A percentile compares a stretch with the other conserved stretches of the same genome.
phyloP scores from a whole-genome alignment of 1,140 invertebrate species.

The Procambarus virginalis region DNA sequence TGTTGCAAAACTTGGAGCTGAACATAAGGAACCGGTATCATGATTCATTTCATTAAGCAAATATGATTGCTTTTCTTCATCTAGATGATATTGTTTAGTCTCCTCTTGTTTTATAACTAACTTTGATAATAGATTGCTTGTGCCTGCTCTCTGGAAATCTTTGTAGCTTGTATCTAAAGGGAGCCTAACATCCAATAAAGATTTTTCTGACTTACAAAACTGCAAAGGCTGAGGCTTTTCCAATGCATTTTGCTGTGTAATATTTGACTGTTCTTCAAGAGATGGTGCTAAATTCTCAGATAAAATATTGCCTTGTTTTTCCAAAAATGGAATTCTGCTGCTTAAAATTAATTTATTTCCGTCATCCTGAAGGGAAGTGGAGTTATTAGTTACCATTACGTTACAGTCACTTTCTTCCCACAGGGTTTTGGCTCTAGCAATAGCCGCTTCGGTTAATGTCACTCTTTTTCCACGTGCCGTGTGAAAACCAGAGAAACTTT shows the following conservation, averaged over 20 bases:
- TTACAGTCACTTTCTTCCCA: constrained; percentile 1
- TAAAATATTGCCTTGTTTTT: neutral
- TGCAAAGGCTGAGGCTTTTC: neutral
- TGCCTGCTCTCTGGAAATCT: too few relatives aligned
- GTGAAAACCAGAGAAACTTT: constrained; percentile 5
- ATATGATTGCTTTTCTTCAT: too few relatives aligned
- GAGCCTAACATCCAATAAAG: too few relatives aligned
- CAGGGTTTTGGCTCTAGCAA: neutral
- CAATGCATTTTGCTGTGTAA: neutral
- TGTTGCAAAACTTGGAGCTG: constrained; percentile 10
- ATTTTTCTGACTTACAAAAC: neutral
- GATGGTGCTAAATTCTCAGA: neutral
- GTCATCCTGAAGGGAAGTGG: neutral
- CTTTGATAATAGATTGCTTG: too few relatives aligned
- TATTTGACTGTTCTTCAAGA: neutral
- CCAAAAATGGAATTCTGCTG: neutral
- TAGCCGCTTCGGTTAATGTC: neutral
- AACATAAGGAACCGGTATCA: neutral
- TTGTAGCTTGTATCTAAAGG: too few relatives aligned
- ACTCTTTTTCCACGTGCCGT: constrained; percentile 16
- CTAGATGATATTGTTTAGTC: too few relatives aligned
- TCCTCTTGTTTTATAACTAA: too few relatives aligned
- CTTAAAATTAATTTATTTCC: neutral
- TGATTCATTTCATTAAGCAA: neutral
- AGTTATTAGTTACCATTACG: too few relatives aligned